phyloP scores from a whole-genome alignment of 2,888 invertebrate genomes.

The Teleogryllus oceanicus region DNA sequence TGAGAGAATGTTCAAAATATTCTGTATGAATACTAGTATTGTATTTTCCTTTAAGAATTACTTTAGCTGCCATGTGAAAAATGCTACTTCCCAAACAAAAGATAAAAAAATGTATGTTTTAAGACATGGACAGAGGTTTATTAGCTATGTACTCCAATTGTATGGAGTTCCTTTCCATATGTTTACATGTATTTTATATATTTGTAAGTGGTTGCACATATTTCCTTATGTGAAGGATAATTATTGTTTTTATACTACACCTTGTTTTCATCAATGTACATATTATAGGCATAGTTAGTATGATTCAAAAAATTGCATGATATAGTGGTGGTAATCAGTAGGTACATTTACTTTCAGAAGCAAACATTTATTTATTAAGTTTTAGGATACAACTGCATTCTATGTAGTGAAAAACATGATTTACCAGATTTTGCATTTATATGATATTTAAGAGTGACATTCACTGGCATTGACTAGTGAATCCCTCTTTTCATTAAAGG shows the following conservation, averaged over 20 bases:
- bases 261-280: conserved; percentile 30
- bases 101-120: conserved; percentile 2
- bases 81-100: too few relatives aligned
- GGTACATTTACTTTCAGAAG: conserved; percentile 21
- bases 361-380: conserved; percentile 19
- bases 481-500: neutral
- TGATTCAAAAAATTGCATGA: neutral
- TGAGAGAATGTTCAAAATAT: too few relatives aligned
- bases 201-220: conserved; percentile 24
- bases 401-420: neutral
- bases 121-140: neutral
- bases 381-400: conserved; percentile 19
- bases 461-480: conserved; percentile 5
- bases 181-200: conserved; percentile 30
- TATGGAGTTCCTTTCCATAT: conserved; percentile 27
- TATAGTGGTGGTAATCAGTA: neutral
- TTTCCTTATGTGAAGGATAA: conserved; percentile 22
- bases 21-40: too few relatives aligned
- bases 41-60: too few relatives aligned
- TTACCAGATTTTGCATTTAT: conserved; percentile 35
- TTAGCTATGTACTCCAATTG: conserved; percentile 2
- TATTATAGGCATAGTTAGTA: conserved; percentile 24
- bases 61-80: too few relatives aligned
- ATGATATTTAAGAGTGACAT: conserved; percentile 26
- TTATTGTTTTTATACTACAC: conserved; percentile 12